A percentile compares a stretch with the other conserved stretches of the same genome.
These are phyloP conservation scores for Morone saxatilis DNA, from an alignment of 2,113 vertebrate species.

Conservation along the genomic window DNA sequence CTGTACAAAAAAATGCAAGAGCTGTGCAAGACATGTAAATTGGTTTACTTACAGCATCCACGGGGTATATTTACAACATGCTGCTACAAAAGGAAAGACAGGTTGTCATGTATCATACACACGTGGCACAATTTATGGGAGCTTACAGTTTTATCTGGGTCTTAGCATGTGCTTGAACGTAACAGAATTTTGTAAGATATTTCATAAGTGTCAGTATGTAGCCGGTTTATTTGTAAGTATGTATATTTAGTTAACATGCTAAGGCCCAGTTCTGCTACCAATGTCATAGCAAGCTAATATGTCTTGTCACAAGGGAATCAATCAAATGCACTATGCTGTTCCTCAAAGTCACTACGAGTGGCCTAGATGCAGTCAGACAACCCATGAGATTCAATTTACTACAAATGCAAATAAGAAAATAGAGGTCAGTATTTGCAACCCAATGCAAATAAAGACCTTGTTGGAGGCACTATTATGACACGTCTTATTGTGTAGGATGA, in stretches of 20 bases:
- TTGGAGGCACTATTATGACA: slow-evolving; percentile 9
- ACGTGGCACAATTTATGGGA: slow-evolving; percentile 12
- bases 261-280: slow-evolving; percentile 20
- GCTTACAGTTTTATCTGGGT: slow-evolving; percentile 36
- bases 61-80: slow-evolving; percentile 38
- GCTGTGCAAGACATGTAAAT: slow-evolving; percentile 53
- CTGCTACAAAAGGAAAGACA: slow-evolving; percentile 4
- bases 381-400: slow-evolving; percentile 49
- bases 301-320: slow-evolving; percentile 44
- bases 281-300: neutral
- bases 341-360: slow-evolving; percentile 35
- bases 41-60: slow-evolving; percentile 43
- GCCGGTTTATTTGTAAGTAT: slow-evolving; percentile 16
- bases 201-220: slow-evolving; percentile 7
- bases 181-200: slow-evolving; percentile 8
- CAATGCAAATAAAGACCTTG: slow-evolving; percentile 3
- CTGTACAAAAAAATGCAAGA: slow-evolving; percentile 28
- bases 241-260: slow-evolving; percentile 3
- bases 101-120: slow-evolving; percentile 36
- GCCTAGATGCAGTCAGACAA: slow-evolving; percentile 41
- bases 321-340: slow-evolving; percentile 30
- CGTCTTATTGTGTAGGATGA: neutral
- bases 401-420: slow-evolving; percentile 41
- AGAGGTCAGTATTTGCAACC: slow-evolving; percentile 44
- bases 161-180: neutral